Percentiles rank a stretch among this genome's conserved stretches.
These are phyloP conservation scores for Crocallis elinguaria DNA, from an alignment of 2,888 invertebrate genomes.

Conservation along the genomic window DNA sequence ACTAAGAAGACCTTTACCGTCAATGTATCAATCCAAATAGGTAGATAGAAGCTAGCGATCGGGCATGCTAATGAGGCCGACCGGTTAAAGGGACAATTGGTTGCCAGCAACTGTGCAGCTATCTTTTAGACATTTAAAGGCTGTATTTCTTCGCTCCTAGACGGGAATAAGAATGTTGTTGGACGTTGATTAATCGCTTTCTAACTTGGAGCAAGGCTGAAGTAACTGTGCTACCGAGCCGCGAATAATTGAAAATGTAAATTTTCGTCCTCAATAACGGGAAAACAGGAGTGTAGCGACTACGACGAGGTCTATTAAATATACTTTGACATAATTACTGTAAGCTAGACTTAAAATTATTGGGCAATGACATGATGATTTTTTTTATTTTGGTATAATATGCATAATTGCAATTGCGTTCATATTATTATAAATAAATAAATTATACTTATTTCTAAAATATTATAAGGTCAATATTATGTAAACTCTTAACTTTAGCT, in stretches of 20 bases:
- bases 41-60: conserved; percentile 68
- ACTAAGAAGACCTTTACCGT: conserved; percentile 69
- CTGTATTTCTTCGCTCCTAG: conserved; percentile 65
- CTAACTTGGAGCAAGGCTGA: conserved; percentile 50
- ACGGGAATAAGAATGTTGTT: conserved; percentile 59
- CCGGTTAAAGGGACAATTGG: conserved; percentile 76
- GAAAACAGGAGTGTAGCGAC: conserved; percentile 30
- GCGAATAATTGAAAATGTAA: conserved; percentile 57
- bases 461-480: too few species aligned
- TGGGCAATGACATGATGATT: too few species aligned
- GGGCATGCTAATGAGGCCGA: conserved; percentile 74
- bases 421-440: too few species aligned
- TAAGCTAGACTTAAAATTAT: too few species aligned
- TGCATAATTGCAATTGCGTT: too few species aligned
- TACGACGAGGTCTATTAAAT: background rate
- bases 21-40: conserved; percentile 74
- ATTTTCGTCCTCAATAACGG: conserved; percentile 45
- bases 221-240: conserved; percentile 52
- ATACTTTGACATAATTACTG: too few species aligned
- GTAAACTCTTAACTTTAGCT: background rate
- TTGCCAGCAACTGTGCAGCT: conserved; percentile 64
- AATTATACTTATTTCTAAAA: too few species aligned
- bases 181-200: conserved; percentile 67
- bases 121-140: conserved; percentile 71
- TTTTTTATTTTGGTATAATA: too few species aligned